phyloP scores from a whole-genome alignment of 1,140 invertebrate genomes.

The Drosophila sulfurigaster region DNA sequence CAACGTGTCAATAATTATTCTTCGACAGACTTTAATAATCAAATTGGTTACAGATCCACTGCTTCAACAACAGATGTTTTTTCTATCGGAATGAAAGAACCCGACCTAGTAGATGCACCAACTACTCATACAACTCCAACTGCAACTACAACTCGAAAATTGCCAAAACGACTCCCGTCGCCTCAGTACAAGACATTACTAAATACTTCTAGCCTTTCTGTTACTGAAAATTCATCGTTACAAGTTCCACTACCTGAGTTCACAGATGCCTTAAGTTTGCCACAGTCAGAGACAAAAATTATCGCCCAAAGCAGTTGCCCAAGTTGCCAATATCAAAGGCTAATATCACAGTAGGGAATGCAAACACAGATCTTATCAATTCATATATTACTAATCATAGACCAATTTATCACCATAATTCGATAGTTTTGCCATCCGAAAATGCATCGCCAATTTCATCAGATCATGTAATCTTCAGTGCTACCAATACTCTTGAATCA shows the following conservation, averaged over 20 bases:
- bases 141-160: slow-evolving; percentile 72
- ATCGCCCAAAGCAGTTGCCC: slow-evolving; percentile 68
- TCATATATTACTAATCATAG: slow-evolving; percentile 6
- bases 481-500: not conserved
- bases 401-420: slow-evolving; percentile 12
- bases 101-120: slow-evolving; percentile 1
- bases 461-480: not conserved
- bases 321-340: slow-evolving; percentile 57
- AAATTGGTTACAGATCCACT: not conserved
- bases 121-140: slow-evolving; percentile 6
- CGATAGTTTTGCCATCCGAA: too few relatives aligned
- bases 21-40: not conserved
- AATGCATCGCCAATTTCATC: not conserved
- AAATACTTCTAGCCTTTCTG: slow-evolving; percentile 5
- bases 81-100: slow-evolving; percentile 19
- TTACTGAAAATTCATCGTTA: slow-evolving; percentile 27
- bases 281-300: slow-evolving; percentile 34
- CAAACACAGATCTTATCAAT: slow-evolving; percentile 29
- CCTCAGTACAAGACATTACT: slow-evolving; percentile 50
- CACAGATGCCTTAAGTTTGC: slow-evolving; percentile 6
- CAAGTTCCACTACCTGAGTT: slow-evolving; percentile 4
- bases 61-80: slow-evolving; percentile 20
- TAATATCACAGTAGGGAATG: slow-evolving; percentile 15
- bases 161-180: slow-evolving; percentile 75
- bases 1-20: slow-evolving; percentile 19